Evolutionary conservation across 2,888 invertebrate species (phyloP).

Genomic region (Hyppa rectilinea): DNA sequence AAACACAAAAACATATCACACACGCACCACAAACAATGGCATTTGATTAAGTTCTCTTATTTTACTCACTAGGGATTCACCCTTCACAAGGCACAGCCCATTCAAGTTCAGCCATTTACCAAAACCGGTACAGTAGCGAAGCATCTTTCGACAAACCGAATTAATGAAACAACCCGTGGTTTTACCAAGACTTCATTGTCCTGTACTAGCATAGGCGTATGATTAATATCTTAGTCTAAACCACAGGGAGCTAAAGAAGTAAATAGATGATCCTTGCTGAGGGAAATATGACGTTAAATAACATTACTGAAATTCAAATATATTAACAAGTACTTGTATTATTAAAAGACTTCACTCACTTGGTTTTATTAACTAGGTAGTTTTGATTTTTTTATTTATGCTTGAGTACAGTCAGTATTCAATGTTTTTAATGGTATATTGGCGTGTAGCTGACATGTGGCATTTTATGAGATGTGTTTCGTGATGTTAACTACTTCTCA

Average conservation of each 20-base stretch:
- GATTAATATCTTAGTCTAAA: constrained; percentile 56
- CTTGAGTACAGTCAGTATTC: too few species aligned
- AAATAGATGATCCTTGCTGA: constrained; percentile 4
- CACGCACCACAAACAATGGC: constrained; percentile 14
- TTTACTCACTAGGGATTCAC: not conserved
- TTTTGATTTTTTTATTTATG: too few species aligned
- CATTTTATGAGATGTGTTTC: too few species aligned
- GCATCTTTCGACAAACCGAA: constrained; percentile 29
- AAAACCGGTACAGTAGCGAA: constrained; percentile 20
- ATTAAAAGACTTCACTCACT: not conserved
- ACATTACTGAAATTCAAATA: not conserved
- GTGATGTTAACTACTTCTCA: too few species aligned
- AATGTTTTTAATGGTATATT: too few species aligned
- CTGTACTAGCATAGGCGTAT: constrained; percentile 43
- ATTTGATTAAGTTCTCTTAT: constrained; percentile 20
- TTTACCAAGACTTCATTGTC: constrained; percentile 57
- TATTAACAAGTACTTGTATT: not conserved
- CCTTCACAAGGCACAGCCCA: constrained; percentile 18
- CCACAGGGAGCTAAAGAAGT: constrained; percentile 2
- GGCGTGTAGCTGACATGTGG: too few species aligned
- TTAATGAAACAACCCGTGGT: constrained; percentile 57
- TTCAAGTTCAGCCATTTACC: constrained; percentile 35
- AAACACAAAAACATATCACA: constrained; percentile 8
- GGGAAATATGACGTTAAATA: not conserved
- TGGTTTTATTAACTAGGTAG: too few species aligned